Evolutionary conservation across 2,888 invertebrate species (phyloP).

Genomic region (Coecobrya sp.): DNA sequence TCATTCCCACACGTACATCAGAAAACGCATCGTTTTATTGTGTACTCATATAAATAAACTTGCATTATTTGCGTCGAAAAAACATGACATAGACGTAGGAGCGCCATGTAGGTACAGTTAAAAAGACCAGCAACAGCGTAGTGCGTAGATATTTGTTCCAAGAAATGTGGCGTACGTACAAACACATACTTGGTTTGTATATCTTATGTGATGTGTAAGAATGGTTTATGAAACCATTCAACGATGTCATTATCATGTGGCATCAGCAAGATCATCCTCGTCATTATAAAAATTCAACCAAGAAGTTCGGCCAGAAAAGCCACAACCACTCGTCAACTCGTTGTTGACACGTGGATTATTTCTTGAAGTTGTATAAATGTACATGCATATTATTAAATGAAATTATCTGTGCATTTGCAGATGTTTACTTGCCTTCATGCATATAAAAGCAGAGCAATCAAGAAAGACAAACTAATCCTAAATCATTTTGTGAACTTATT

Average conservation of each 20-base stretch:
- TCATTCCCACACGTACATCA: slow-evolving; percentile 78
- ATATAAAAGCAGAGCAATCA: not conserved
- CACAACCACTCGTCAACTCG: slow-evolving; percentile 73
- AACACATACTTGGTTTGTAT: not conserved
- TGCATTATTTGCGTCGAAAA: not conserved
- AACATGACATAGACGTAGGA: not conserved
- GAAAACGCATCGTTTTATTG: slow-evolving; percentile 39
- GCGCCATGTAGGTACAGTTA: not conserved
- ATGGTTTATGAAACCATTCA: slow-evolving; percentile 61
- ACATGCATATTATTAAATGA: not conserved
- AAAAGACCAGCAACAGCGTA: slow-evolving; percentile 7
- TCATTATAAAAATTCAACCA: slow-evolving; percentile 56
- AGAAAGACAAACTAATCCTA: not conserved
- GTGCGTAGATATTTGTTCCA: slow-evolving; percentile 30
- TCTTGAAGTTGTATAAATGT: slow-evolving; percentile 15
- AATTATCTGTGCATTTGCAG: not conserved
- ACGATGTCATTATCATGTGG: slow-evolving; percentile 75
- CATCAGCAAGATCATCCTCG: slow-evolving; percentile 49
- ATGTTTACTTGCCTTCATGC: not conserved
- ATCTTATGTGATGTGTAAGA: too few relatives aligned
- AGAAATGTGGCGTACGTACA: not conserved
- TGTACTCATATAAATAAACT: slow-evolving; percentile 35
- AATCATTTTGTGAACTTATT: not conserved
- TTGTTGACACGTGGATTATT: slow-evolving; percentile 74
- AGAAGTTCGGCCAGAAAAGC: slow-evolving; percentile 56